Conservation (phyloP, 2,888 invertebrate genomes). For the Rhagophthalmus giganteus region DNA sequence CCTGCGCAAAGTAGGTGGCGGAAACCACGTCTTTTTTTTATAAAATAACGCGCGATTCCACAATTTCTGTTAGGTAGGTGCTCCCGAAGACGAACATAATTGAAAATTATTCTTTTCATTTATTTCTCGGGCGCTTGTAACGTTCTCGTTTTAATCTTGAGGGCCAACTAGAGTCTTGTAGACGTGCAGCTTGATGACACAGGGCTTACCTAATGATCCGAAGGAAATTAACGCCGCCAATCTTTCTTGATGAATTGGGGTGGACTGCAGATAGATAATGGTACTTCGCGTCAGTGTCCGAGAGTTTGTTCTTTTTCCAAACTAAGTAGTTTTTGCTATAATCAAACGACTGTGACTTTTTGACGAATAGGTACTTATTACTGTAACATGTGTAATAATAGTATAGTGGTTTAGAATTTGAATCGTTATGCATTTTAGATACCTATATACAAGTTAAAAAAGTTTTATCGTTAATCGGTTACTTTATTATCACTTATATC, state of each 20-base stretch:
- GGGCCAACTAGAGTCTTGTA: conserved; percentile 26
- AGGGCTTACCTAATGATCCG: conserved; percentile 40
- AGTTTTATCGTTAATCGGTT: no score
- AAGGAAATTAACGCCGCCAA: conserved; percentile 41
- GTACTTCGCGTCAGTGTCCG: neutral
- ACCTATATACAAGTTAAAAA: no score
- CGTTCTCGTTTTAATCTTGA: conserved; percentile 11
- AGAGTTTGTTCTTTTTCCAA: neutral
- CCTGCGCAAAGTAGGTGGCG: no score
- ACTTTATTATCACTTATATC: no score
- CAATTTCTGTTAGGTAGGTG: neutral
- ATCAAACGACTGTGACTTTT: no score
- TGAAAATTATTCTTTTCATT: neutral
- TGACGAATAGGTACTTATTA: no score
- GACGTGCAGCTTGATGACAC: conserved; percentile 27
- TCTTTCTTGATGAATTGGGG: conserved; percentile 42
- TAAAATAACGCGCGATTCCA: neutral
- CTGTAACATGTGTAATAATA: no score
- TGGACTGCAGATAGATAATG: conserved; percentile 31
- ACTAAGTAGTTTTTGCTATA: neutral
- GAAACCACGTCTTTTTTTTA: neutral
- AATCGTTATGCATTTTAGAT: no score
- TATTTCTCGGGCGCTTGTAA: neutral
- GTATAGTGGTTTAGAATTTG: no score
- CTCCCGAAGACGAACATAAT: neutral